phyloP scores from a whole-genome alignment of 2,888 invertebrate species.

The Drosophila diplacantha region DNA sequence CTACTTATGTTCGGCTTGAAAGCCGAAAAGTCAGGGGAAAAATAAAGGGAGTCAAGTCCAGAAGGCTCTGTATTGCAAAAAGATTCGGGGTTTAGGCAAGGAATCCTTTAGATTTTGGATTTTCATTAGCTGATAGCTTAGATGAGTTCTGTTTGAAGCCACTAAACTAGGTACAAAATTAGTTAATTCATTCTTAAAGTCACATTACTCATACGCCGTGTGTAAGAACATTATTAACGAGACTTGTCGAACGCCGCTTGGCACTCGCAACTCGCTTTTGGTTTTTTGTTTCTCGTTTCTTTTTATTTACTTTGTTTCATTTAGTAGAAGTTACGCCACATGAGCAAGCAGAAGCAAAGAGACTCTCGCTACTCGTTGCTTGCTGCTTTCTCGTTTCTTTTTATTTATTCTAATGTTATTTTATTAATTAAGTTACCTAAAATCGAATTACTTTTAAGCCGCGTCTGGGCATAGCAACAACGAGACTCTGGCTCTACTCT shows the following conservation, averaged over 20 bases:
- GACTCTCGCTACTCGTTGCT: too few species aligned
- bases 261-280: background rate
- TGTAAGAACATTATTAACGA: background rate
- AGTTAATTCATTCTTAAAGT: background rate
- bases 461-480: too few species aligned
- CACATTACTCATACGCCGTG: background rate
- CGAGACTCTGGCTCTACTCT: too few species aligned
- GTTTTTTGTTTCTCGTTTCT: too few species aligned
- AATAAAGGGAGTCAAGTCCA: background rate
- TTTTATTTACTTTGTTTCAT: too few species aligned
- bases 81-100: background rate
- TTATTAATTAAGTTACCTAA: too few species aligned
- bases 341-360: too few species aligned
- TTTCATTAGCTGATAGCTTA: slow-evolving; percentile 34
- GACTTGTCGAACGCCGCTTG: background rate
- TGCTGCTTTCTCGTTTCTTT: too few species aligned
- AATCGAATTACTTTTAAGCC: too few species aligned
- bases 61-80: background rate
- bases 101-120: background rate
- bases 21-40: background rate
- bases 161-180: background rate
- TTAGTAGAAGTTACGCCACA: too few species aligned
- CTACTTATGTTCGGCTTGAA: background rate
- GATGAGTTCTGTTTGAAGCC: background rate
- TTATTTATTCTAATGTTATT: too few species aligned